Percentiles rank a stretch among this genome's conserved stretches.
Evolutionary conservation across 2,113 vertebrate genomes (phyloP).

Genomic region (Dipodomys stephensi): DNA sequence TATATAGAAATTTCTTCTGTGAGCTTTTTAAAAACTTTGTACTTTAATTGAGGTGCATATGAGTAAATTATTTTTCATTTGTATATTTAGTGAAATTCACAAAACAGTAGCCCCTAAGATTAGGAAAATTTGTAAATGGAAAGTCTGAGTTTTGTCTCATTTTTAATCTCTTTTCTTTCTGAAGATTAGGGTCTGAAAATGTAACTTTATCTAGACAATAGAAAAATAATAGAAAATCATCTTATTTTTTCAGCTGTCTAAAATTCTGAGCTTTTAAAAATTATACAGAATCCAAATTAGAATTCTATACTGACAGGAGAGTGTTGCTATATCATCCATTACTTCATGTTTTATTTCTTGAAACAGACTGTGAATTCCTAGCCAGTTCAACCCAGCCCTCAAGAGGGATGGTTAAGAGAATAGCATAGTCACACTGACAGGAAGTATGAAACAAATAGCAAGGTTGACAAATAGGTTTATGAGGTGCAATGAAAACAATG

Average conservation of each 20-base stretch:
- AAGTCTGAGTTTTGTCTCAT: not conserved
- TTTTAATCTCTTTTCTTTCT: not conserved
- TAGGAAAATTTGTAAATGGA: not conserved
- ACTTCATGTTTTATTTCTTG: conserved; percentile 11
- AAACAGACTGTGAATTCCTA: not conserved
- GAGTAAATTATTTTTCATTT: conserved; percentile 37
- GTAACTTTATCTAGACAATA: not conserved
- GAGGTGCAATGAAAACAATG: not conserved
- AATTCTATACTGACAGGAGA: not conserved
- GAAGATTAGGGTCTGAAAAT: conserved; percentile 7
- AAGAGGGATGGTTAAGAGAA: not conserved
- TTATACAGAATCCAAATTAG: not conserved
- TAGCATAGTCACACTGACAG: not conserved
- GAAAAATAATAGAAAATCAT: conserved; percentile 4
- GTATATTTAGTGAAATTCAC: conserved; percentile 26
- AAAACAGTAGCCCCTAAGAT: not conserved
- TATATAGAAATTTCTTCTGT: not conserved
- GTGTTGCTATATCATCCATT: not conserved
- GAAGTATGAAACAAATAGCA: conserved; percentile 25
- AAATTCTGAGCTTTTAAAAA: not conserved
- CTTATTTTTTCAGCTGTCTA: not conserved
- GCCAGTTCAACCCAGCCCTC: not conserved
- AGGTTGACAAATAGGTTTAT: not conserved
- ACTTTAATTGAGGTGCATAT: not conserved
- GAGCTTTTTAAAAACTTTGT: not conserved